Conservation (phyloP, 2,113 vertebrate genomes). For the human region GRCh38 chr2:127654501-127655000, state of each 20-base stretch:
- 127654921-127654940: background rate
- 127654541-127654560: conserved; percentile 80
- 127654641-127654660: background rate
- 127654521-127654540: conserved; percentile 87
- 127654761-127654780: accelerated
- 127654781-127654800: background rate
- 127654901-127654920: conserved; percentile 19
- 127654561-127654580: background rate
- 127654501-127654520: conserved; percentile 89
- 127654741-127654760: too few species aligned
- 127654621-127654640: background rate
- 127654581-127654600: background rate
- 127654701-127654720: background rate
- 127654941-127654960: accelerated
- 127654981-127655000: accelerated
- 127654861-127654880: conserved; percentile 89
- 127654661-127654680: too few species aligned
- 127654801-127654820: accelerated
- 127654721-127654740: background rate
- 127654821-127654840: conserved; percentile 84
- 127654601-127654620: background rate
- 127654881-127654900: conserved; percentile 88
- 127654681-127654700: background rate
- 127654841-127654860: conserved; percentile 90
- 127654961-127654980: background rate